These are phyloP conservation scores for Leptoclinus maculatus DNA, from an alignment of 2,797 vertebrate genomes.

Conservation along the genomic window DNA sequence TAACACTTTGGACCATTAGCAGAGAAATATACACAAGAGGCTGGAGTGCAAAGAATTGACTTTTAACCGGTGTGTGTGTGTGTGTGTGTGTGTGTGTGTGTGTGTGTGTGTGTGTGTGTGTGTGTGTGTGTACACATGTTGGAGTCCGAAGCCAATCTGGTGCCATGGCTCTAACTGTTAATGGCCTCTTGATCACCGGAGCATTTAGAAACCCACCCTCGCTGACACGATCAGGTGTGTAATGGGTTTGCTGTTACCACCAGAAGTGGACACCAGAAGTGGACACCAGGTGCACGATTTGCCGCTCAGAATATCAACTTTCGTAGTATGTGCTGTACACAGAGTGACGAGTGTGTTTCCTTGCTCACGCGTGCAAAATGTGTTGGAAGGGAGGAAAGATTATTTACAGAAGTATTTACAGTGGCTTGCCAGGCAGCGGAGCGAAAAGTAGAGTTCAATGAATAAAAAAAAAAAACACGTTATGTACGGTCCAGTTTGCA, in stretches of 20 bases:
- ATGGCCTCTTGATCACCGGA: constrained; percentile 26
- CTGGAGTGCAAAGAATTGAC: constrained; percentile 3
- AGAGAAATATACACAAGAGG: constrained; percentile 4
- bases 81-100: too few species aligned
- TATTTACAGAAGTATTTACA: background rate
- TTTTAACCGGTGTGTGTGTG: background rate
- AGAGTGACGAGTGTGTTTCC: background rate
- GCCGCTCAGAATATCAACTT: background rate
- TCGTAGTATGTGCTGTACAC: background rate
- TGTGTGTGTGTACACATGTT: background rate
- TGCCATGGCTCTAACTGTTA: constrained; percentile 8
- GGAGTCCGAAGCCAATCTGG: background rate
- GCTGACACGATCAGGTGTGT: background rate
- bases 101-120: too few species aligned
- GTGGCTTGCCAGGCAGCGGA: background rate
- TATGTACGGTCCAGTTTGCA: background rate
- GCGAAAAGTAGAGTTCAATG: background rate
- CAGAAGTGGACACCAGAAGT: background rate
- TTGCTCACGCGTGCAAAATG: background rate
- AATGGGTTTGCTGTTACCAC: background rate
- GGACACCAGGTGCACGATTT: background rate
- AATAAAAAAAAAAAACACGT: background rate
- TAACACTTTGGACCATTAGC: constrained; percentile 8
- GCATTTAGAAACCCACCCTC: constrained; percentile 1
- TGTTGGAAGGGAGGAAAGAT: background rate